Evolutionary conservation across 1,140 invertebrate genomes (phyloP).

Genomic region (Lutraria rhynchaena): DNA sequence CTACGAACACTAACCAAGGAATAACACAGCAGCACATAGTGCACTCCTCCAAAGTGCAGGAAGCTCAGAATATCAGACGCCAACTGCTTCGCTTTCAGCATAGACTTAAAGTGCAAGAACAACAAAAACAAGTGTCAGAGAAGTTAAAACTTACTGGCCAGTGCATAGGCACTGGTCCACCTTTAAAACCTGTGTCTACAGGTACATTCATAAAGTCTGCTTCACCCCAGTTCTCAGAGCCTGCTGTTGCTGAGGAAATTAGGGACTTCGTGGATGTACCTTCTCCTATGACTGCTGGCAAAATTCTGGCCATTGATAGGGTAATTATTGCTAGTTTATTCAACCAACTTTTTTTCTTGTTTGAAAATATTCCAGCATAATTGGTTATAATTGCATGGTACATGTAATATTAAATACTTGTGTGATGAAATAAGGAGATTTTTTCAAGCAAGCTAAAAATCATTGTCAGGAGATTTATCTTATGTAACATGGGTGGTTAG

Average conservation of each 20-base stretch:
- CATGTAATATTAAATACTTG: too few relatives aligned
- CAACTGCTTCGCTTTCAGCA: conserved; percentile 21
- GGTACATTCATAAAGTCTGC: not conserved
- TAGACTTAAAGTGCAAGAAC: not conserved
- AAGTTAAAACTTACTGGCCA: not conserved
- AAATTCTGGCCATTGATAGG: conserved; percentile 10
- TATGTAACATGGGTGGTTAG: too few relatives aligned
- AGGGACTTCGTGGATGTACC: not conserved
- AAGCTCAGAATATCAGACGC: conserved; percentile 26
- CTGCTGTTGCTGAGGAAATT: not conserved
- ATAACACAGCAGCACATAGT: conserved; percentile 14
- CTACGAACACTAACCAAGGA: not conserved
- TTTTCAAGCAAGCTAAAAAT: too few relatives aligned
- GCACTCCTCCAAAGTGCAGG: conserved; percentile 3
- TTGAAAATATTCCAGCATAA: too few relatives aligned
- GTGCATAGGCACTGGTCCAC: conserved; percentile 1
- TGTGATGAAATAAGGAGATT: too few relatives aligned
- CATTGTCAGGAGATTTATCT: too few relatives aligned
- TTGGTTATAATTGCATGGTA: too few relatives aligned
- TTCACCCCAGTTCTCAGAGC: not conserved
- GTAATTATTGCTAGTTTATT: too few relatives aligned
- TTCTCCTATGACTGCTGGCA: conserved; percentile 13
- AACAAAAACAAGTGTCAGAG: conserved; percentile 1
- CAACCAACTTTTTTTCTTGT: too few relatives aligned
- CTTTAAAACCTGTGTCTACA: too few relatives aligned